Conservation (phyloP, 2,888 invertebrate genomes). For the Ormyrus pomaceus region DNA sequence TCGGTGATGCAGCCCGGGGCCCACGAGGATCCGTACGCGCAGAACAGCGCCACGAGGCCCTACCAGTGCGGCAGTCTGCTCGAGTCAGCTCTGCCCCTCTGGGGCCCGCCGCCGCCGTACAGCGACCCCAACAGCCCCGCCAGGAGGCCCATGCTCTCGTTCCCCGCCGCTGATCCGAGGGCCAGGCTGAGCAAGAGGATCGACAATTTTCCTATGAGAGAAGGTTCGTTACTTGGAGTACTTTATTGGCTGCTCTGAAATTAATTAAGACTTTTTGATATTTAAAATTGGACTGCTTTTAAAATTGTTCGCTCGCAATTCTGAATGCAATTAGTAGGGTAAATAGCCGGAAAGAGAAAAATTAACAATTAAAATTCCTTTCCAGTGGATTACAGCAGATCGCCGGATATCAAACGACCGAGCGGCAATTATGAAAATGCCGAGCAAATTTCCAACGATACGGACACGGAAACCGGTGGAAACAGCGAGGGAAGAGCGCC, state of each 20-base stretch:
- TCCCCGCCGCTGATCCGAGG: constrained; percentile 73
- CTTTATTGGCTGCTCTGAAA: no score
- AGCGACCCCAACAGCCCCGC: constrained; percentile 87
- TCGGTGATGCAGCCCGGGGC: constrained; percentile 64
- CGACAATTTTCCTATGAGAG: constrained; percentile 44
- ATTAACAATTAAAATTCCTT: not conserved
- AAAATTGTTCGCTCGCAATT: not conserved
- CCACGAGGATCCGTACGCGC: constrained; percentile 37
- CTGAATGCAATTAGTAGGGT: no score
- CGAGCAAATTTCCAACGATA: constrained; percentile 67
- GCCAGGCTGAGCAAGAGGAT: constrained; percentile 71
- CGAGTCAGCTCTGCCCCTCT: constrained; percentile 76
- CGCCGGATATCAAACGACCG: constrained; percentile 66
- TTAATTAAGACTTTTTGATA: not conserved
- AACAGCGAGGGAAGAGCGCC: constrained; percentile 24
- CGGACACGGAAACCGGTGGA: constrained; percentile 43
- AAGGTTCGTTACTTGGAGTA: constrained; percentile 20
- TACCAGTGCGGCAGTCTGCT: constrained; percentile 67
- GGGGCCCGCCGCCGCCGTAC: constrained; percentile 94
- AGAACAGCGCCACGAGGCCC: constrained; percentile 61
- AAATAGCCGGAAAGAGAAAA: no score
- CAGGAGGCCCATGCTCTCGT: constrained; percentile 75
- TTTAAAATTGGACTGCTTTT: not conserved
- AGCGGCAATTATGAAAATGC: constrained; percentile 73
- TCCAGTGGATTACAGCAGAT: constrained; percentile 61